Evolutionary conservation across 1,140 invertebrate genomes (phyloP).

Genomic region (Zaprionus davidi): DNA sequence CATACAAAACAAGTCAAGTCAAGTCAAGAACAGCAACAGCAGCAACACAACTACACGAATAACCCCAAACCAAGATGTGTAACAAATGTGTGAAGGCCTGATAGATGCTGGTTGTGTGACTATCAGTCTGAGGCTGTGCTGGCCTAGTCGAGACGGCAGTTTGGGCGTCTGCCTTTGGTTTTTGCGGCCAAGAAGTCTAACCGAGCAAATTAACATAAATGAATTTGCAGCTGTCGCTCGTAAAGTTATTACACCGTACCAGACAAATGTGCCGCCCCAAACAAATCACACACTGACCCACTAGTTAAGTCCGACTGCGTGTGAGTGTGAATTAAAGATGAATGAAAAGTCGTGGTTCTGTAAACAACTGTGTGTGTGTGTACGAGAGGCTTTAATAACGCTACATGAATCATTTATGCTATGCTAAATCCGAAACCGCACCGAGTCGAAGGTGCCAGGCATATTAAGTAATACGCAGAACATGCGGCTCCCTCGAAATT

Average conservation of each 20-base stretch:
- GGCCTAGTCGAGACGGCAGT: not conserved
- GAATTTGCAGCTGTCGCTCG: slow-evolving; percentile 78
- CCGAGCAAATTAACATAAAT: slow-evolving; percentile 80
- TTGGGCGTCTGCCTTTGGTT: slow-evolving; percentile 39
- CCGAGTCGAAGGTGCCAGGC: slow-evolving; percentile 64
- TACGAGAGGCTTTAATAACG: slow-evolving; percentile 56
- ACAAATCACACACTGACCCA: slow-evolving; percentile 76
- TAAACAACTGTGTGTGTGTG: slow-evolving; percentile 21
- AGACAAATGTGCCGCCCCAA: slow-evolving; percentile 63
- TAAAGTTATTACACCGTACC: slow-evolving; percentile 52
- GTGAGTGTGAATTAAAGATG: slow-evolving; percentile 66
- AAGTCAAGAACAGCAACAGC: slow-evolving; percentile 17
- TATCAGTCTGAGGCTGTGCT: not conserved
- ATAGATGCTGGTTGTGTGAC: slow-evolving; percentile 57
- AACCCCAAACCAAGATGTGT: slow-evolving; percentile 12
- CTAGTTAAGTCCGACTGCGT: slow-evolving; percentile 57
- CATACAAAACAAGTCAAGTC: slow-evolving; percentile 48
- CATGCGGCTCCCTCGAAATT: slow-evolving; percentile 29
- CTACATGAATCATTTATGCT: slow-evolving; percentile 78
- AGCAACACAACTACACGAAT: not conserved
- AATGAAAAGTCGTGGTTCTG: slow-evolving; percentile 46
- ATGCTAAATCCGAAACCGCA: slow-evolving; percentile 60
- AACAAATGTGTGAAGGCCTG: slow-evolving; percentile 37
- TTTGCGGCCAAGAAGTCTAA: slow-evolving; percentile 73
- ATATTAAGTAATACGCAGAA: slow-evolving; percentile 71